Conservation (phyloP, 2,797 vertebrate species). For the Urocyon cinereoargenteus region DNA sequence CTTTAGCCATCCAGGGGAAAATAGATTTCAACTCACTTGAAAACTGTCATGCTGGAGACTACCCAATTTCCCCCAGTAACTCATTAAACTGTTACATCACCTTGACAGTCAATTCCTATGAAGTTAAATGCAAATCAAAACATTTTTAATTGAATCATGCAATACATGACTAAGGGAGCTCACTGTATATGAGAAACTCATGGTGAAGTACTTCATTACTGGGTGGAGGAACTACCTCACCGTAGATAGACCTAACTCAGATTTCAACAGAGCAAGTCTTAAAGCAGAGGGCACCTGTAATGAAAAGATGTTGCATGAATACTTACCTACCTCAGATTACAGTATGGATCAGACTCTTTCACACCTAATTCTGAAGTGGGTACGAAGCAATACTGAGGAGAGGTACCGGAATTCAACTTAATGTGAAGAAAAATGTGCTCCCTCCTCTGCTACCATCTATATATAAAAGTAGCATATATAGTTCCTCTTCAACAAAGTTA, state of each 20-base stretch:
- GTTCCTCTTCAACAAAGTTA: conserved; percentile 47
- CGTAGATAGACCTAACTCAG: background rate
- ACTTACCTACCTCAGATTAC: background rate
- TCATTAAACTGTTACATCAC: conserved; percentile 79
- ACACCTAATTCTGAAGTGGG: background rate
- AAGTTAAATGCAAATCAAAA: conserved; percentile 83
- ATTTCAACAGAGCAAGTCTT: background rate
- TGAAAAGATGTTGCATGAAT: background rate
- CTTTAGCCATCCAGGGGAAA: conserved; percentile 63
- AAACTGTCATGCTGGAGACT: conserved; percentile 66
- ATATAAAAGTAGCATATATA: no score
- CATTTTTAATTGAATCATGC: conserved; percentile 82
- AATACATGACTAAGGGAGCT: conserved; percentile 68
- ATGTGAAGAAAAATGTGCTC: background rate
- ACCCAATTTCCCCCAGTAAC: conserved; percentile 68
- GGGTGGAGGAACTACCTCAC: conserved; percentile 13
- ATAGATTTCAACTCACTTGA: conserved; percentile 74
- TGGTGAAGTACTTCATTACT: conserved; percentile 61
- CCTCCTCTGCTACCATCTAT: background rate
- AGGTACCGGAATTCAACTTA: background rate
- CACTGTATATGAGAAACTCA: conserved; percentile 57
- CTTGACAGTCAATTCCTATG: conserved; percentile 80
- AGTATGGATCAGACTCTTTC: background rate
- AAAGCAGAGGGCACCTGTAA: background rate
- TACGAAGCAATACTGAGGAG: background rate